Conservation (phyloP, 2,113 vertebrate species). For the Melozone crissalis region DNA sequence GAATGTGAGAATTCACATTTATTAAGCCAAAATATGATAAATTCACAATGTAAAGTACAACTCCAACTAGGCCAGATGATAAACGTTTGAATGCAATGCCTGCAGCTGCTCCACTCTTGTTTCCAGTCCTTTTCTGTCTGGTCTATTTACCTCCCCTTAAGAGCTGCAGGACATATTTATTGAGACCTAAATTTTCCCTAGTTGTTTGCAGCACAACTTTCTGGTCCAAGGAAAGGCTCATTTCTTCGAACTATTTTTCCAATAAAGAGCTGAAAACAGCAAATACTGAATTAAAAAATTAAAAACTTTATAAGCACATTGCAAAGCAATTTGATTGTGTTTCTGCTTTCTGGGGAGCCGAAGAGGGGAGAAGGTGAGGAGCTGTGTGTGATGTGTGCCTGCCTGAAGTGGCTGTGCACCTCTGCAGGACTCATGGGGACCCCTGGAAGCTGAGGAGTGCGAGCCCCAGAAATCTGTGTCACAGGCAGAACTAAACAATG, state of each 20-base stretch:
- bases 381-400: not conserved
- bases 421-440: not conserved
- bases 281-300: not conserved
- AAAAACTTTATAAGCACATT: not conserved
- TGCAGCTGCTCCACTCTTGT: constrained; percentile 46
- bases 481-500: not conserved
- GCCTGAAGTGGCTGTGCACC: not conserved
- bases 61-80: constrained; percentile 49
- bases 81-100: constrained; percentile 37
- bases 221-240: constrained; percentile 20
- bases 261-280: constrained; percentile 13
- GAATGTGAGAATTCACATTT: constrained; percentile 50
- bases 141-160: constrained; percentile 44
- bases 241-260: constrained; percentile 33
- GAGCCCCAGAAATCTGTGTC: not conserved
- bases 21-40: constrained; percentile 60
- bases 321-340: not conserved
- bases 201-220: not conserved
- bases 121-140: constrained; percentile 46
- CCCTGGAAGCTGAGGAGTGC: not conserved
- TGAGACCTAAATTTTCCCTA: constrained; percentile 37
- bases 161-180: constrained; percentile 45
- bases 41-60: constrained; percentile 42
- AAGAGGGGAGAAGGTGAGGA: not conserved
- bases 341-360: not conserved